phyloP scores from a whole-genome alignment of 2,888 invertebrate species.

The Xestia xanthographa region DNA sequence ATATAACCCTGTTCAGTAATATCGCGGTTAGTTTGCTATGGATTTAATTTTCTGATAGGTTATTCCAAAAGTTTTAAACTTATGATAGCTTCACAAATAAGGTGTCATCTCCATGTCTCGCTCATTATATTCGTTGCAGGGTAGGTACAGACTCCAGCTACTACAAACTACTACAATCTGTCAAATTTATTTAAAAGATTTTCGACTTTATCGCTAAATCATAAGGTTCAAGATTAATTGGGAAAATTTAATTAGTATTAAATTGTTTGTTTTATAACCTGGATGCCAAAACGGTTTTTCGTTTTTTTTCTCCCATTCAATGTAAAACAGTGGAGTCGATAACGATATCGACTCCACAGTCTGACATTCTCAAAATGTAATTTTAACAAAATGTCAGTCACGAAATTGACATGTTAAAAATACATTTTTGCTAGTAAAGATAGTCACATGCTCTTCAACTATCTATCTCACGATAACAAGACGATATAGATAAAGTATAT shows the following conservation, averaged over 20 bases:
- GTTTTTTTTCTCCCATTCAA: neutral
- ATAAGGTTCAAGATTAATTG: no score
- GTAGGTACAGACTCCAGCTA: neutral
- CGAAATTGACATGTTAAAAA: neutral
- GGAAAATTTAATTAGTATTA: neutral
- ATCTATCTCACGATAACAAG: conserved; percentile 6
- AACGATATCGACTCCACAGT: no score
- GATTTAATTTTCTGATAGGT: neutral
- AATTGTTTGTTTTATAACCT: neutral
- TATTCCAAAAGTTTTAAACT: neutral
- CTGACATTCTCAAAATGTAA: no score
- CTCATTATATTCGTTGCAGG: neutral
- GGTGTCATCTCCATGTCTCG: neutral
- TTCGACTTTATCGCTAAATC: no score
- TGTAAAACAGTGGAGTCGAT: neutral
- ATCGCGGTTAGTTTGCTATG: neutral
- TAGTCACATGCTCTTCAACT: conserved; percentile 9
- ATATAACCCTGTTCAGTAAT: neutral
- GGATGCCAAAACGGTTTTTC: neutral
- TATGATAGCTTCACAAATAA: neutral
- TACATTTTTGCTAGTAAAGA: neutral
- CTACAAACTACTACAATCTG: no score
- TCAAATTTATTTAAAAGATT: no score
- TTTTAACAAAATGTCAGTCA: neutral
- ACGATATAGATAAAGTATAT: neutral